Percentiles rank a stretch among this genome's conserved stretches.
phyloP scores from a whole-genome alignment of 2,888 invertebrate genomes.

The Chelonus formosanus region DNA sequence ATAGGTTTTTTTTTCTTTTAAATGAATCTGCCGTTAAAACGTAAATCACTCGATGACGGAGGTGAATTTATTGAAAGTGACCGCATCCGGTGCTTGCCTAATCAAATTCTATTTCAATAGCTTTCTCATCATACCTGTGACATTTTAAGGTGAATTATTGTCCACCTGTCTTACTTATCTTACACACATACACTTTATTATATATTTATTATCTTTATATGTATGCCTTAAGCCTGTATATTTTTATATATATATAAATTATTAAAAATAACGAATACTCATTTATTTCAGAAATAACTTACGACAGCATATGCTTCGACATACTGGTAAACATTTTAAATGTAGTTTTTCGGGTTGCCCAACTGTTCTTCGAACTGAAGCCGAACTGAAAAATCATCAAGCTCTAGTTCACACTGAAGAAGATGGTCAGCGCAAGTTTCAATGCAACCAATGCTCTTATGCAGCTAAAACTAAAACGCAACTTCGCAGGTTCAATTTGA shows the following conservation, averaged over 20 bases:
- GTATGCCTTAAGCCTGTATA: not conserved
- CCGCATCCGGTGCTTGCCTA: constrained; percentile 47
- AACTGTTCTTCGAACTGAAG: constrained; percentile 68
- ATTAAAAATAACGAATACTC: not conserved
- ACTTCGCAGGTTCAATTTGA: constrained; percentile 65
- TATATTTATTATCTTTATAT: no score
- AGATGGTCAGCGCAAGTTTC: constrained; percentile 67
- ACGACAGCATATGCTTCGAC: constrained; percentile 70
- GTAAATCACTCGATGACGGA: constrained; percentile 51
- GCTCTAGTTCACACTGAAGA: constrained; percentile 67
- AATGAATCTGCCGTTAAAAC: constrained; percentile 32
- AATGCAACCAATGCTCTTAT: constrained; percentile 69
- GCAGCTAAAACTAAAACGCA: constrained; percentile 61
- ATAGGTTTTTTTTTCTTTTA: not conserved
- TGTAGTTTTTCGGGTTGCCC: constrained; percentile 70
- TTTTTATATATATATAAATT: not conserved
- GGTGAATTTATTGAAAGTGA: constrained; percentile 56
- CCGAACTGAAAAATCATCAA: constrained; percentile 69
- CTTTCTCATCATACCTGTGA: not conserved
- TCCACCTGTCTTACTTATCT: no score
- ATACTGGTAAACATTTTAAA: constrained; percentile 68
- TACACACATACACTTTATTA: no score
- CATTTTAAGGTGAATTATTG: constrained; percentile 3
- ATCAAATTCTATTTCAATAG: constrained; percentile 3
- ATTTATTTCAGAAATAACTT: constrained; percentile 67